These are phyloP conservation scores for Mus caroli DNA, from an alignment of 2,797 vertebrate species.

Conservation along the genomic window DNA sequence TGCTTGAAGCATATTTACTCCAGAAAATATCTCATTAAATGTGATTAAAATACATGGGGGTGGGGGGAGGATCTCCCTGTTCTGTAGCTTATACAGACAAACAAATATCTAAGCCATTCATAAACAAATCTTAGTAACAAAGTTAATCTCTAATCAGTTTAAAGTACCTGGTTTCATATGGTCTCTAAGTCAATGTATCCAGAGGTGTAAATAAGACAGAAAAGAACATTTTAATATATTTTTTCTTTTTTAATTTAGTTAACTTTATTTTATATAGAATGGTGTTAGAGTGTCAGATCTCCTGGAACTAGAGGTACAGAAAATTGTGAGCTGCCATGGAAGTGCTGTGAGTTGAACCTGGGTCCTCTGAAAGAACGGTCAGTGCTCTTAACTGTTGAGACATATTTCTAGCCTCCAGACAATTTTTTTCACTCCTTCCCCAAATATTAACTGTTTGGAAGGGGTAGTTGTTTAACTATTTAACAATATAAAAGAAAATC, in stretches of 20 bases:
- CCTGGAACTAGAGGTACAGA: no score
- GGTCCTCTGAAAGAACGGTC: neutral
- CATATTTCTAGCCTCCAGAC: neutral
- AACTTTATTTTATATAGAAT: no score
- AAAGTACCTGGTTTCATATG: slow-evolving; percentile 58
- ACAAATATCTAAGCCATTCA: slow-evolving; percentile 53
- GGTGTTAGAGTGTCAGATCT: no score
- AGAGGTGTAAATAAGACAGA: neutral
- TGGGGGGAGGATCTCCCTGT: slow-evolving; percentile 66
- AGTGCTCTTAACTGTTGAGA: neutral
- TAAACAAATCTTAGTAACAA: slow-evolving; percentile 59
- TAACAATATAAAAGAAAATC: neutral
- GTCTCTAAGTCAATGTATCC: slow-evolving; percentile 31
- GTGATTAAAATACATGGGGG: slow-evolving; percentile 84
- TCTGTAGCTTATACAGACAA: slow-evolving; percentile 64
- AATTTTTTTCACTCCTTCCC: neutral
- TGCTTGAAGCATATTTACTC: slow-evolving; percentile 80
- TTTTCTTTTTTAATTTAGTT: no score
- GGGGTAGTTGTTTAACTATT: neutral
- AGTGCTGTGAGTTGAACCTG: neutral
- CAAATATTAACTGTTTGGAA: neutral
- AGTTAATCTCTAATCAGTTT: slow-evolving; percentile 69
- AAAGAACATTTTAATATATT: neutral
- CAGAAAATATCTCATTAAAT: slow-evolving; percentile 84
- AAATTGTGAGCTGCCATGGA: no score